A percentile compares a stretch with the other conserved stretches of the same genome.
Conservation (phyloP, 2,888 invertebrate genomes). For the Lypha dubia region DNA sequence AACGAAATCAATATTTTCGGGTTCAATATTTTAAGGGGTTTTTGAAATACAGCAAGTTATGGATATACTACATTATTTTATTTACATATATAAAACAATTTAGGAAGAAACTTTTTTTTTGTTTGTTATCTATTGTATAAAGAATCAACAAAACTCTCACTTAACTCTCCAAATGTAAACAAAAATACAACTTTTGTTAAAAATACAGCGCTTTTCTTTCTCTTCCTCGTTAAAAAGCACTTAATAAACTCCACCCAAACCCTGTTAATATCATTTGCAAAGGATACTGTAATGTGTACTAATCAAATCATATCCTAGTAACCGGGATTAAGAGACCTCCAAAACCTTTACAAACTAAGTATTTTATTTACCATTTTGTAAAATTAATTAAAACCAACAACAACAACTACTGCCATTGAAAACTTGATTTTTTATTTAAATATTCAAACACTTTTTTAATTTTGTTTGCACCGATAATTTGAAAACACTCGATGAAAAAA, state of each 20-base stretch:
- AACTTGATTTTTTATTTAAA: not conserved
- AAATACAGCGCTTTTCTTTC: conserved; percentile 65
- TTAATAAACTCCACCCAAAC: conserved; percentile 1
- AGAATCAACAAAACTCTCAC: conserved; percentile 27
- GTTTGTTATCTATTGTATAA: conserved; percentile 23
- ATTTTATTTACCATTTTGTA: not conserved
- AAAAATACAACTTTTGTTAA: conserved; percentile 19
- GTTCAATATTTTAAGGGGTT: not conserved
- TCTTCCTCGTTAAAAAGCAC: conserved; percentile 27
- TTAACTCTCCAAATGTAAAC: conserved; percentile 50
- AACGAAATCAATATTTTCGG: not conserved
- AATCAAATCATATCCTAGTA: conserved; percentile 2
- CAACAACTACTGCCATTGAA: not conserved
- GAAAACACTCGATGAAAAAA: conserved; percentile 64
- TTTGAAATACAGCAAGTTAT: conserved; percentile 21
- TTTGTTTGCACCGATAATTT: conserved; percentile 59
- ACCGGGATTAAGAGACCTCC: conserved; percentile 1
- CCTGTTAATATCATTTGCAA: conserved; percentile 17
- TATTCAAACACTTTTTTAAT: conserved; percentile 43
- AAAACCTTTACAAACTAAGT: not conserved
- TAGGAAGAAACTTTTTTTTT: conserved; percentile 13
- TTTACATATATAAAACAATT: conserved; percentile 23
- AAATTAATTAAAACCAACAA: conserved; percentile 14
- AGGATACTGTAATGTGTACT: conserved; percentile 12
- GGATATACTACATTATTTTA: too few species aligned